A percentile compares a stretch with the other conserved stretches of the same genome.
phyloP scores from a whole-genome alignment of 2,797 vertebrate genomes.

The Silurus aristotelis region DNA sequence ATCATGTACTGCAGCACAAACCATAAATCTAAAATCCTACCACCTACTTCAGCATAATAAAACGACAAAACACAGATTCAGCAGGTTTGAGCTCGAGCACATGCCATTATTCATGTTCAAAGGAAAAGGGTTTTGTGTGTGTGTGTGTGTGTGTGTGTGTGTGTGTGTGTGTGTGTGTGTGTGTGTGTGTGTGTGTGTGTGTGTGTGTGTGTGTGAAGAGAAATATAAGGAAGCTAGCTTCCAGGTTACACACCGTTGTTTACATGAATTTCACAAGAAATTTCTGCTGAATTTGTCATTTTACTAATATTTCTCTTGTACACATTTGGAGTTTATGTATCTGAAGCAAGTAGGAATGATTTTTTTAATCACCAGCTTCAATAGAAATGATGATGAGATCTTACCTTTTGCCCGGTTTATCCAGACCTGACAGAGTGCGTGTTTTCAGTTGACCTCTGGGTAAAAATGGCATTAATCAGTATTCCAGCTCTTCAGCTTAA shows the following conservation, averaged over 20 bases:
- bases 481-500: conserved; percentile 48
- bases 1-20: too few relatives aligned
- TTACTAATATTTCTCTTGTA: background rate
- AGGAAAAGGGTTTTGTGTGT: background rate
- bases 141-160: too few relatives aligned
- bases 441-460: conserved; percentile 57
- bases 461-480: conserved; percentile 56
- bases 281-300: background rate
- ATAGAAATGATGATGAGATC: conserved; percentile 52
- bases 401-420: conserved; percentile 66
- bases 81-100: background rate
- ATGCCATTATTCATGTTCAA: background rate
- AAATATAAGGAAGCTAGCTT: background rate
- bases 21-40: background rate
- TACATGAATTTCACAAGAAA: background rate
- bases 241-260: background rate
- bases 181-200: too few relatives aligned
- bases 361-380: conserved; percentile 53
- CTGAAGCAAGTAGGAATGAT: too few relatives aligned
- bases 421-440: conserved; percentile 59
- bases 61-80: background rate
- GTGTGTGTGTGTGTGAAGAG: too few relatives aligned
- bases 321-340: too few relatives aligned
- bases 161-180: too few relatives aligned
- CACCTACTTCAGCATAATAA: background rate